Evolutionary conservation across 2,113 vertebrate genomes (phyloP).

Genomic region (Canis aureus): DNA sequence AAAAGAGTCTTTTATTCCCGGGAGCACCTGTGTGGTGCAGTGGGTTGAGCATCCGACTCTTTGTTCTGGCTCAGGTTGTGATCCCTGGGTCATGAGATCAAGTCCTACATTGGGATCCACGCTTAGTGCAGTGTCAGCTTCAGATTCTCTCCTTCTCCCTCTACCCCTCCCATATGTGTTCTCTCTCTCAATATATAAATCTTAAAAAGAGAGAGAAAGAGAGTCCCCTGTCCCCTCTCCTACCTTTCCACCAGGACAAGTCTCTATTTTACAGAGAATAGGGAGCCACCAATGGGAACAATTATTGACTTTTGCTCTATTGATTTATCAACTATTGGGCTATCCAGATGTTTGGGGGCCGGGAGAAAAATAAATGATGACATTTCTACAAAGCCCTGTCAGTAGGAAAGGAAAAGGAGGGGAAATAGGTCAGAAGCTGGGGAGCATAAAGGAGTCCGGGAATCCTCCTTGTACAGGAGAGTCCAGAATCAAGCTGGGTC

Average conservation of each 20-base stretch:
- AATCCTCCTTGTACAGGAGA: not conserved
- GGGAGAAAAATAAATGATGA: not conserved
- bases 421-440: rapidly evolving
- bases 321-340: not conserved
- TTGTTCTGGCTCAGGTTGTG: not conserved
- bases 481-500: not conserved
- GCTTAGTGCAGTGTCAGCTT: not conserved
- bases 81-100: not conserved
- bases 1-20: not conserved
- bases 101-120: not conserved
- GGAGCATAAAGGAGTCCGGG: not conserved
- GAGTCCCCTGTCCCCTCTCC: no score
- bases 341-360: not conserved
- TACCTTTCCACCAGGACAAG: not conserved
- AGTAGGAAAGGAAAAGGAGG: not conserved
- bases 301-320: not conserved
- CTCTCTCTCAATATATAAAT: not conserved
- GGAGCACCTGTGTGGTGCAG: not conserved
- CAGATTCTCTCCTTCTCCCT: not conserved
- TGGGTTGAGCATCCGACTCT: not conserved
- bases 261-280: not conserved
- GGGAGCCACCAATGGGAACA: rapidly evolving
- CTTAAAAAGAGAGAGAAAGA: not conserved
- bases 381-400: not conserved
- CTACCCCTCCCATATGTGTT: not conserved